phyloP scores from a whole-genome alignment of 1,140 invertebrate genomes.

The Augochlora pura region DNA sequence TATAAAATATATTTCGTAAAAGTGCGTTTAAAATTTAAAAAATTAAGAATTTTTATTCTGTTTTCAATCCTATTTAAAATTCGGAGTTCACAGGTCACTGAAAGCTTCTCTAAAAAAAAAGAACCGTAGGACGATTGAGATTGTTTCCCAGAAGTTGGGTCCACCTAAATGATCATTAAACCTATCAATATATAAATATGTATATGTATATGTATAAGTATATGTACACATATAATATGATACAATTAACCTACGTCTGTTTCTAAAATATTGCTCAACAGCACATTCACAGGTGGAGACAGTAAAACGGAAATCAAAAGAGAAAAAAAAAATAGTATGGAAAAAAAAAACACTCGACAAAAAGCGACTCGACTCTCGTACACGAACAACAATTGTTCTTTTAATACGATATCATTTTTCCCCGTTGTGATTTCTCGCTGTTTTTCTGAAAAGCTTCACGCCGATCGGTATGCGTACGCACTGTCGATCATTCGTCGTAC shows the following conservation, averaged over 20 bases:
- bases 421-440: background rate
- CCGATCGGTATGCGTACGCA: no score
- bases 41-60: no score
- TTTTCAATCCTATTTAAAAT: no score
- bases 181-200: conserved; percentile 32
- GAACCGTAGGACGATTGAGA: background rate
- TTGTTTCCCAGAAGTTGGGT: conserved; percentile 31
- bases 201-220: conserved; percentile 19
- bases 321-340: no score
- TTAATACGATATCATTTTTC: background rate
- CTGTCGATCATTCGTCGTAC: conserved; percentile 29
- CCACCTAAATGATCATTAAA: conserved; percentile 30
- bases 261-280: conserved; percentile 51
- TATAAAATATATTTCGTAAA: no score
- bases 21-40: no score
- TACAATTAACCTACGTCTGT: conserved; percentile 54
- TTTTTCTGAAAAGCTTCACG: no score
- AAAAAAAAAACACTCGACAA: conserved; percentile 7
- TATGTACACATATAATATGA: conserved; percentile 56
- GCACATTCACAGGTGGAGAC: conserved; percentile 54
- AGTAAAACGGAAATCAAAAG: conserved; percentile 9
- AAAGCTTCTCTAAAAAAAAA: no score
- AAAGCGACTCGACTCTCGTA: conserved; percentile 10
- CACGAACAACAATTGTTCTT: no score
- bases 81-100: no score